Percentiles rank a stretch among this genome's conserved stretches.
Evolutionary conservation across 2,888 invertebrate species (phyloP).

Genomic region (Xanthostigma xanthostigma): DNA sequence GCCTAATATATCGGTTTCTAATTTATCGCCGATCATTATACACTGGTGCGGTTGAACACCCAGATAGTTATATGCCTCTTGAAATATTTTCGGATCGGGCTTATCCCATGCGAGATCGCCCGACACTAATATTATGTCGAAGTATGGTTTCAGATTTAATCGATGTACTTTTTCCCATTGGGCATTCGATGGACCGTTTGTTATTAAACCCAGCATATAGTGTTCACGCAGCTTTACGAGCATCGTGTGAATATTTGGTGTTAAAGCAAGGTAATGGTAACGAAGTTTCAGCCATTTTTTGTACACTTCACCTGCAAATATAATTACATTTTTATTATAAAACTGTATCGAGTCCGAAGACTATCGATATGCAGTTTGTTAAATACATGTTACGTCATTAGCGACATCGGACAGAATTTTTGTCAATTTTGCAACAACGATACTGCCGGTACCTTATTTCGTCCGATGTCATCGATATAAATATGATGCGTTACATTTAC

Average conservation of each 20-base stretch:
- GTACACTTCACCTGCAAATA: slow-evolving; percentile 49
- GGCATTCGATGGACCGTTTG: slow-evolving; percentile 72
- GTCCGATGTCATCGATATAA: too few species aligned
- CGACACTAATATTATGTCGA: slow-evolving; percentile 67
- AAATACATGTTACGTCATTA: too few species aligned
- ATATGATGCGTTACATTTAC: too few species aligned
- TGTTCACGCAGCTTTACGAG: slow-evolving; percentile 53
- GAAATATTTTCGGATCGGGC: slow-evolving; percentile 67
- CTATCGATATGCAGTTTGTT: too few species aligned
- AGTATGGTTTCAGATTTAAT: slow-evolving; percentile 52
- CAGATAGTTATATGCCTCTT: slow-evolving; percentile 62
- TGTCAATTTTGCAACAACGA: too few species aligned
- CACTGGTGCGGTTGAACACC: slow-evolving; percentile 59
- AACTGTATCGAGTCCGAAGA: not conserved
- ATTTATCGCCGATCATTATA: slow-evolving; percentile 77
- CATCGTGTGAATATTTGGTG: slow-evolving; percentile 51
- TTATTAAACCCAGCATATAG: slow-evolving; percentile 66
- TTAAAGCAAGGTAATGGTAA: slow-evolving; percentile 57
- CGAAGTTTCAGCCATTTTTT: slow-evolving; percentile 64
- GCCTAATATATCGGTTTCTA: slow-evolving; percentile 79
- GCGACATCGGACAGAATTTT: too few species aligned
- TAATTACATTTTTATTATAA: not conserved
- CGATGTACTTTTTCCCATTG: slow-evolving; percentile 80
- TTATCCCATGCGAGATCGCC: slow-evolving; percentile 80
- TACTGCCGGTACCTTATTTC: too few species aligned